Percentiles rank a stretch among this genome's conserved stretches.
Evolutionary conservation across 2,888 invertebrate species (phyloP).

Genomic region (Ptychoptera contaminata): DNA sequence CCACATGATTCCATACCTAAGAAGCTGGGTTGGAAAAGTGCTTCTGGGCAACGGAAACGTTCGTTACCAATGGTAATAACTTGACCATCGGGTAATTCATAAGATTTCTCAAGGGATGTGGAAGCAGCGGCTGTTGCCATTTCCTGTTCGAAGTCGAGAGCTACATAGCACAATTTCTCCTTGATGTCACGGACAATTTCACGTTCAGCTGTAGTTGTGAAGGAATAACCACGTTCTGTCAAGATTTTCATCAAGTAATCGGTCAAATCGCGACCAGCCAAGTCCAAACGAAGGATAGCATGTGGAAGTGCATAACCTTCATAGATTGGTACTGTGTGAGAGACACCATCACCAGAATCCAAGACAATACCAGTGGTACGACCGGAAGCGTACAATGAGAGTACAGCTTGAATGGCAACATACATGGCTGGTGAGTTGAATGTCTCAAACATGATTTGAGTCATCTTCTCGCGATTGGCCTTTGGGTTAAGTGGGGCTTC

Average conservation of each 20-base stretch:
- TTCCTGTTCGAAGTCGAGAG: slow-evolving; percentile 84
- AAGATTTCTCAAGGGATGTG: slow-evolving; percentile 85
- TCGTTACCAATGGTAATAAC: slow-evolving; percentile 88
- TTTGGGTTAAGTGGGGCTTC: slow-evolving; percentile 82
- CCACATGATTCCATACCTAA: slow-evolving; percentile 67
- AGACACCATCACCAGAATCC: slow-evolving; percentile 91
- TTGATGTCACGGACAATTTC: slow-evolving; percentile 93
- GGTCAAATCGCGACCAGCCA: slow-evolving; percentile 84
- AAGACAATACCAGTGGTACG: slow-evolving; percentile 93
- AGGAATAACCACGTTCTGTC: slow-evolving; percentile 79
- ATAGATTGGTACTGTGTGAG: slow-evolving; percentile 91
- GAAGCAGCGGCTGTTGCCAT: slow-evolving; percentile 88
- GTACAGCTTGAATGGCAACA: slow-evolving; percentile 85
- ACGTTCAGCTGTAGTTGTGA: slow-evolving; percentile 83
- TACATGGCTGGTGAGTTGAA: slow-evolving; percentile 92
- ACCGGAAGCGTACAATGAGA: slow-evolving; percentile 86
- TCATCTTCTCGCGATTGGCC: slow-evolving; percentile 83
- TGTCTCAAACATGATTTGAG: slow-evolving; percentile 85
- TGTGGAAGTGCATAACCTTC: slow-evolving; percentile 87
- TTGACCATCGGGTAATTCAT: slow-evolving; percentile 85
- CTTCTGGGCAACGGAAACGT: slow-evolving; percentile 90
- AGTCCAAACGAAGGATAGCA: slow-evolving; percentile 82
- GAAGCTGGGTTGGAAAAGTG: slow-evolving; percentile 88
- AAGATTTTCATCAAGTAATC: slow-evolving; percentile 91
- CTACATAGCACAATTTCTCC: slow-evolving; percentile 83